Base-by-base conservation (phyloP, 2,888 invertebrate species). In the Eupithecia centaureata region DNA sequence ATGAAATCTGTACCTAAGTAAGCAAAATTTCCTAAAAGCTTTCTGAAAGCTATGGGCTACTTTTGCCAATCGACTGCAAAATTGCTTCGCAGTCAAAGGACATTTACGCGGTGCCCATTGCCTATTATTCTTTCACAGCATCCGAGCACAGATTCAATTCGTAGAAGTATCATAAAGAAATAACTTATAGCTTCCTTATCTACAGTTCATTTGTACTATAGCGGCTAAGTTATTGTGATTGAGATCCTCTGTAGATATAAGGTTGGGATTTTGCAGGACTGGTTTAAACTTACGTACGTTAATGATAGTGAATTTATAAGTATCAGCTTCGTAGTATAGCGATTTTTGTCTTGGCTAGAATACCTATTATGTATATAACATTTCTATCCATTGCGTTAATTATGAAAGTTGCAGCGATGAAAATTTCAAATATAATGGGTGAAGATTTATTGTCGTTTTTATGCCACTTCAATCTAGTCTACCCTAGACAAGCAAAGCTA, bases 61-160 rank as follows among this genome's bases (percentile, higher is more conserved):
- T 79, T 82, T 81, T 82, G 83, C 82, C 85, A 83, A 86, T 86
- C 79, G 80, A 71, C 77, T 82, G 81, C 79, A 80, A 86, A 87
- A 83, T 85, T 80, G 81, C 82, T 83, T 75, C 73, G 73, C 70
- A 77, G 77, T 79, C 79, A 76, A 78, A 77, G 80, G 79, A 79
- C 80, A 79, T 71, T 82, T 79, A 78, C 77, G 79, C 79, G 78
- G 69, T 75, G 68, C 69, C 78, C 79, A 83, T 71, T 74, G 67
- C 70, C 78, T 79, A 85, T 88, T 86, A 86, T 83, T 87, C 84
- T 87, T 86, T 83, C 78, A 82, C 85, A 85, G 83, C 72, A 79
- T 77, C 76, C 80, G 83, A 79, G 77, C 85, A 80, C 79, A 77
- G 79, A 83, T 84, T 82, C 79, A 77, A 78, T 72, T 77, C 64